Evolutionary conservation across 1,140 invertebrate species (phyloP).

Genomic region (Trichogramma pretiosum): DNA sequence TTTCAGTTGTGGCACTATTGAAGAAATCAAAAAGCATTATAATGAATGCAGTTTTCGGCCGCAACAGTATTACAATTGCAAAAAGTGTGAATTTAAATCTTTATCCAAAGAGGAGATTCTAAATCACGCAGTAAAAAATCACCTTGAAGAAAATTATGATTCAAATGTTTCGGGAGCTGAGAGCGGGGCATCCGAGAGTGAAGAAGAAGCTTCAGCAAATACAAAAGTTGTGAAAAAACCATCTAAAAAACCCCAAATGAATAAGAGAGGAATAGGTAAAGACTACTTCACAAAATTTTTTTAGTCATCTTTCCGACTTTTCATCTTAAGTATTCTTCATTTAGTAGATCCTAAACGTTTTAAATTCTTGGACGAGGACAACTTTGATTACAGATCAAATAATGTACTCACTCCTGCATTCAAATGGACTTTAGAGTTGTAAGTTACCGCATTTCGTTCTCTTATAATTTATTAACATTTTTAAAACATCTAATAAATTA

Average conservation of each 20-base stretch:
- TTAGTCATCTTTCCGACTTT: not conserved
- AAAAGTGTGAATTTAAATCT: constrained; percentile 31
- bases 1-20: constrained; percentile 21
- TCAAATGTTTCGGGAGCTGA: constrained; percentile 19
- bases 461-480: not conserved
- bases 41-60: constrained; percentile 31
- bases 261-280: too few species aligned
- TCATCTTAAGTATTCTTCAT: constrained; percentile 7
- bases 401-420: constrained; percentile 22
- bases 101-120: constrained; percentile 23
- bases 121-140: constrained; percentile 27
- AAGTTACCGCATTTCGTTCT: constrained; percentile 16
- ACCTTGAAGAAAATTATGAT: constrained; percentile 18
- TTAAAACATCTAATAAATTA: constrained; percentile 3
- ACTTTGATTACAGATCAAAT: not conserved
- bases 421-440: constrained; percentile 41
- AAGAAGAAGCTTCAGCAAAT: constrained; percentile 13
- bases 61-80: constrained; percentile 31
- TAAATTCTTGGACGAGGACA: constrained; percentile 21
- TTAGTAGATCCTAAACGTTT: constrained; percentile 14
- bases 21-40: constrained; percentile 33
- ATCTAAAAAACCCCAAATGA: constrained; percentile 12
- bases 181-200: constrained; percentile 21
- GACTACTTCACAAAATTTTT: constrained; percentile 16
- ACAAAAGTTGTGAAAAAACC: constrained; percentile 8